Evolutionary conservation across 2,797 vertebrate species (phyloP).

Genomic region (Lemur catta): DNA sequence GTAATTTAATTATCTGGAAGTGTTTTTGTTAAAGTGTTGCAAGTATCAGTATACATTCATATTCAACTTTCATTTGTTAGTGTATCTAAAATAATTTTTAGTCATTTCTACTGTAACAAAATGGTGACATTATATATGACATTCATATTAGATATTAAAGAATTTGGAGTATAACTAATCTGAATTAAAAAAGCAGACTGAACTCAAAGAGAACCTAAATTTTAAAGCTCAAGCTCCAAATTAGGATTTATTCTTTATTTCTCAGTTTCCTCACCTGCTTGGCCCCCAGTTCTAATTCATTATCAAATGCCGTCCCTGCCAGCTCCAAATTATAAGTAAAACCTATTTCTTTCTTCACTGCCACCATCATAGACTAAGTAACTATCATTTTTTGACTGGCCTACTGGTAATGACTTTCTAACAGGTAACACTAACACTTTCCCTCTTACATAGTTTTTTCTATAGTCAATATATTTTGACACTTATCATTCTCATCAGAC

Average conservation of each 20-base stretch:
- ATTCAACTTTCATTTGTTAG: not conserved
- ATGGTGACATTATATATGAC: not conserved
- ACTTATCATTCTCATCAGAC: not conserved
- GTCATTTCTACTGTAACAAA: not conserved
- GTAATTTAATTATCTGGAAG: not conserved
- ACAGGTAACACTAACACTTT: not conserved
- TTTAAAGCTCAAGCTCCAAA: not conserved
- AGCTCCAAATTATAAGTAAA: not conserved
- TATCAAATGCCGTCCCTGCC: not conserved
- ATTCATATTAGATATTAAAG: not conserved
- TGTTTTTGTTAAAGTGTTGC: not conserved
- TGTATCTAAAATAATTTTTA: not conserved
- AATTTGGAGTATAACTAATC: not conserved
- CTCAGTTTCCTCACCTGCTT: not conserved
- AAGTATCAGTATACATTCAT: not conserved
- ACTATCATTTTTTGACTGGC: not conserved
- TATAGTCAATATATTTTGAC: not conserved
- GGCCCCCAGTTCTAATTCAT: not conserved
- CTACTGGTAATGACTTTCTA: not conserved
- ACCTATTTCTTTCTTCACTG: not conserved
- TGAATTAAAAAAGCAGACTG: not conserved
- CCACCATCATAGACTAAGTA: not conserved
- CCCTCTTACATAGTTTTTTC: not conserved
- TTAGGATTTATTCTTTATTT: constrained; percentile 1
- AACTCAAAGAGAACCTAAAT: not conserved